Base-by-base conservation (phyloP, 1,140 invertebrate species). In the Pissodes strobi region DNA sequence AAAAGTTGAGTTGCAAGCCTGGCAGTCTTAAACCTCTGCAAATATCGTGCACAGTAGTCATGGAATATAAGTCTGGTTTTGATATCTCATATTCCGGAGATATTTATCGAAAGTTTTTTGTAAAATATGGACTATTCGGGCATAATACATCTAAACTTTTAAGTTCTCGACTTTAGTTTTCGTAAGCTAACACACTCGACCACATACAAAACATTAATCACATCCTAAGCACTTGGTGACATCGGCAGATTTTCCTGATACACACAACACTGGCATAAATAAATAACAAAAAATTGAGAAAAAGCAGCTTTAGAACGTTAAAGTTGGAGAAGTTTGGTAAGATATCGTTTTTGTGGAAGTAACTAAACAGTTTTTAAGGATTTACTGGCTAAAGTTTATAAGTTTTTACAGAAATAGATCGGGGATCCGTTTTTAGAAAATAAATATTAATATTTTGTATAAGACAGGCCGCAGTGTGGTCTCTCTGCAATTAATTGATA, bases 241-340 rank as follows among this genome's bases (percentile, higher is more conserved):
- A 57, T 57, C 53, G 53, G 53, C 53, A 57, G 53, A 57, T 57
- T 57, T 57, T 43, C 19, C 53, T 57, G 53, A 57, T 57, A 57
- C 23, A 57, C 22, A 45, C 53, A 57, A 57, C 53, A 57, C 53
- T 57, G 23, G 38, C 53, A 43, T 57, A 57, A 57, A 57, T 57
- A 57, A 57, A 45, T 27, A 57, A 57, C 53, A 45, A 57, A 57
- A 57, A 57, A 57, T 18, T 13, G 4, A 21, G 22, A 49, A 18
- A 19, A 41, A 38, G 13, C 52, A 10, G 19, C 37, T 41, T 25
- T 38, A 5, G 37, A 55, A 38, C 52, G 34, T 37, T 38, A 30
- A 39, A 30, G 10, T 55, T 55, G 23, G 38, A 25, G 22, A 55
- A 55, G 17, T 55, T 55, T 55, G 39, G 21, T 39, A 17, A 39